These are phyloP conservation scores for Prinia subflava DNA, from an alignment of 2,113 vertebrate species.

Conservation along the genomic window DNA sequence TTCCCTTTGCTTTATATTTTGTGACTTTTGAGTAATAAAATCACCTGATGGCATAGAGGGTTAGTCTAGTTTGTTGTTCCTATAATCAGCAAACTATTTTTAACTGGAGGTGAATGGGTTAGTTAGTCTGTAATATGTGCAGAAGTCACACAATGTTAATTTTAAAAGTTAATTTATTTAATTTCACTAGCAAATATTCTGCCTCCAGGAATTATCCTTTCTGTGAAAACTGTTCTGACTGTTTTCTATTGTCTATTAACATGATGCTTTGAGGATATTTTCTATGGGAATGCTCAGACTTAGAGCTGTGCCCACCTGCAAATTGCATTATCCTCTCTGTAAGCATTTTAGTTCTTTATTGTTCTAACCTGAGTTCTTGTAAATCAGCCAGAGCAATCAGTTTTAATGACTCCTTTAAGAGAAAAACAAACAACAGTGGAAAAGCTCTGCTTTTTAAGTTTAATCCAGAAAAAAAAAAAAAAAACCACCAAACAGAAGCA, in stretches of 20 bases:
- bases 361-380: conserved; percentile 48
- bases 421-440: conserved; percentile 24
- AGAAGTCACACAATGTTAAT: not conserved
- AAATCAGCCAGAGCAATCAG: conserved; percentile 53
- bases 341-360: conserved; percentile 44
- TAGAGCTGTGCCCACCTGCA: conserved; percentile 48
- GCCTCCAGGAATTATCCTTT: conserved; percentile 11
- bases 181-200: conserved; percentile 16
- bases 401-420: conserved; percentile 33
- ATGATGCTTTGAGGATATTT: conserved; percentile 3
- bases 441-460: not conserved
- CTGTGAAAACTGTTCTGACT: not conserved
- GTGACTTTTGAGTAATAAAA: not conserved
- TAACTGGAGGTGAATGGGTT: not conserved
- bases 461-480: not conserved
- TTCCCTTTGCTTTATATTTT: not conserved
- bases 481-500: not conserved
- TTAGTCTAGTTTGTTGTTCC: not conserved
- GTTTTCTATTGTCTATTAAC: conserved; percentile 15
- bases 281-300: not conserved
- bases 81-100: not conserved
- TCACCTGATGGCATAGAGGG: not conserved
- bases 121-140: not conserved
- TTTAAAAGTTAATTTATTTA: conserved; percentile 2
- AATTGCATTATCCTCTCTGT: conserved; percentile 51